phyloP scores from a whole-genome alignment of 2,797 vertebrate species.

The Tachyglossus aculeatus region DNA sequence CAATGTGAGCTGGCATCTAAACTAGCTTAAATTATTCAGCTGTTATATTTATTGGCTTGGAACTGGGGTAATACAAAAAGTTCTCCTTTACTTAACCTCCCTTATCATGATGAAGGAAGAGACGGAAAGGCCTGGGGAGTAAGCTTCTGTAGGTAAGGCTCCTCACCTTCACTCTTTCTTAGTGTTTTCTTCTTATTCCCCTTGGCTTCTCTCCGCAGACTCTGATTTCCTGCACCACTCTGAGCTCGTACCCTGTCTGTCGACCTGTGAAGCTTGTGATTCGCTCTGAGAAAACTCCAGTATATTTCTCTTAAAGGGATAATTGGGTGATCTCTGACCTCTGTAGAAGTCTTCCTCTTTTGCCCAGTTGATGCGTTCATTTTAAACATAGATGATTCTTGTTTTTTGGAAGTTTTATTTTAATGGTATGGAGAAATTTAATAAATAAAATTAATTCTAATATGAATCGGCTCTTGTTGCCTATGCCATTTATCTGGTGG shows the following conservation, averaged over 20 bases:
- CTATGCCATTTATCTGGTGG: not conserved
- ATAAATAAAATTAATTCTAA: constrained; percentile 68
- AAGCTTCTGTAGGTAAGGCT: not conserved
- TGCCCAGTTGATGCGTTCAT: constrained; percentile 54
- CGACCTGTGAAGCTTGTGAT: constrained; percentile 59
- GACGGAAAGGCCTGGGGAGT: no score
- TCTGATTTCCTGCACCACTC: no score
- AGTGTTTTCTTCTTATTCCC: not conserved
- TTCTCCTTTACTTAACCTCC: no score
- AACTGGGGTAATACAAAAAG: no score
- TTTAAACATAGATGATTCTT: constrained; percentile 49
- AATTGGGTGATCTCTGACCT: constrained; percentile 78
- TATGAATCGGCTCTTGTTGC: rapidly evolving
- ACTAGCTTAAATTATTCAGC: no score
- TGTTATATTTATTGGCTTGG: no score
- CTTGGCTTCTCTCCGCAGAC: constrained; percentile 47
- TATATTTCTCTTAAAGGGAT: constrained; percentile 82
- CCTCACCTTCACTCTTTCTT: not conserved
- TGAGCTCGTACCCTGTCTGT: rapidly evolving
- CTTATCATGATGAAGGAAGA: no score
- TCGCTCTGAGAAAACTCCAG: constrained; percentile 41
- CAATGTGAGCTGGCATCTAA: no score
- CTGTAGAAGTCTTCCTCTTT: constrained; percentile 84
- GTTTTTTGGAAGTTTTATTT: constrained; percentile 72
- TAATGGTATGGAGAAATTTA: constrained; percentile 70